Evolutionary conservation across 2,797 vertebrate genomes (phyloP), one percentile per base, ranked within the genome.

Genomic region (Gymnothorax javanicus): DNA sequence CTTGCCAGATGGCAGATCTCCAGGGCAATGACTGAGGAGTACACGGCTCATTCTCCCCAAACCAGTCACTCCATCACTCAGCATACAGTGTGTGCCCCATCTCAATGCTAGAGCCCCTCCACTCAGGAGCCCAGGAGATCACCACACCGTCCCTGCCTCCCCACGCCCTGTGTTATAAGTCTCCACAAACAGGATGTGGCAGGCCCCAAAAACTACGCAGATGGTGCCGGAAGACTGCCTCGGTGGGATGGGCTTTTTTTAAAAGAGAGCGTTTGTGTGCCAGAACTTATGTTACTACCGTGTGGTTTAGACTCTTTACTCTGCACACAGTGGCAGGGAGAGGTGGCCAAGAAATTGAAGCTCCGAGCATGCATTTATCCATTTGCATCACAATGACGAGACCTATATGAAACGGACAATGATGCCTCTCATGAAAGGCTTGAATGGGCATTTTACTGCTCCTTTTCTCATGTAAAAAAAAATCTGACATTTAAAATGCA

Each of bases 221-320:
- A 82, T 82, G 79, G 79, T n/a, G 52, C 50, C 57, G 20, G 73
- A 77, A 43, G 33, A 50, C 73, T 50, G 73, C 73, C 73, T 50
- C 43, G 73, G 33, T 7, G 73, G 13, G 13, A 77, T 50, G 33
- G 33, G 0, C 71, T 75, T 75, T 75, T 77, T 77, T 77, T 33
- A 13, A 77, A 50, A 77, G 50, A 11, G 17, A 81, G 17, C 8
- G 17, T 9, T 23, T 12, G 20, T 11, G 50, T 13, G 50, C 17
- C 50, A 81, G 17, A 50, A 17, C 20, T 50, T 43, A 33, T 15
- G 13, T 6, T 27, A 43, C 27, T 13, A 0, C 71, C 5, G 12
- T 27, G 12, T 43, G 25, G 8, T 27, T 0, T 43, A 27, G 27
- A 50, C 33, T 17, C 73, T 50, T 75, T 17, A 50, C 73, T 27